Conservation (phyloP, 1,140 invertebrate genomes). For the Hetaerina americana region DNA sequence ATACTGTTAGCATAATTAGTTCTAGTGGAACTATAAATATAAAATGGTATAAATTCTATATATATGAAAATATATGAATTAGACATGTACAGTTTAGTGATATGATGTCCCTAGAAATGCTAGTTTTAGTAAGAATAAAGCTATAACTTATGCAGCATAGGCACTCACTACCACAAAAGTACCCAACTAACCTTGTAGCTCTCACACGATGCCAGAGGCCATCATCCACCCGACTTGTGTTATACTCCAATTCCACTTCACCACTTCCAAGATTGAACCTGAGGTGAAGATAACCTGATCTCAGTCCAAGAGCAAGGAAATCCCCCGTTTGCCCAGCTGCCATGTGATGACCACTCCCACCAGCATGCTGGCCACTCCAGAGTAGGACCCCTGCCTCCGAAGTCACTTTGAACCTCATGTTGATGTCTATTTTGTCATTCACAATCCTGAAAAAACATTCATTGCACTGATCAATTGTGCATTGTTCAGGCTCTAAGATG, state of each 20-base stretch:
- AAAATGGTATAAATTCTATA: no score
- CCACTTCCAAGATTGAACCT: slow-evolving; percentile 56
- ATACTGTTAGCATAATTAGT: no score
- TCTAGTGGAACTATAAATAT: no score
- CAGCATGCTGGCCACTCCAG: slow-evolving; percentile 63
- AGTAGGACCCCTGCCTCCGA: slow-evolving; percentile 65
- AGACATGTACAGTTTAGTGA: no score
- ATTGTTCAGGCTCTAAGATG: no score
- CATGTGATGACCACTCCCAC: slow-evolving; percentile 30
- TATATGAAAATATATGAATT: no score
- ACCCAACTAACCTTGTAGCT: slow-evolving; percentile 74
- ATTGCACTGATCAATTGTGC: no score
- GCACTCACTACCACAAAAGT: no score
- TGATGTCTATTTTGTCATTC: slow-evolving; percentile 65
- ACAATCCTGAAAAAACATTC: slow-evolving; percentile 53
- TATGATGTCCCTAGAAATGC: no score
- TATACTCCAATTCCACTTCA: slow-evolving; percentile 66
- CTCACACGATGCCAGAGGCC: slow-evolving; percentile 82
- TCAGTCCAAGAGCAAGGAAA: slow-evolving; percentile 73
- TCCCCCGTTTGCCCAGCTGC: slow-evolving; percentile 33
- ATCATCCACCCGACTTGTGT: slow-evolving; percentile 77
- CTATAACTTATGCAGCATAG: no score
- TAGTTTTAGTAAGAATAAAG: no score
- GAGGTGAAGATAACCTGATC: slow-evolving; percentile 51
- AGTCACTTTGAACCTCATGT: slow-evolving; percentile 57